Percentiles rank a stretch among this genome's conserved stretches.
These are phyloP conservation scores for Eristalinus sepulchralis DNA, from an alignment of 2,888 invertebrate genomes.

Conservation along the genomic window DNA sequence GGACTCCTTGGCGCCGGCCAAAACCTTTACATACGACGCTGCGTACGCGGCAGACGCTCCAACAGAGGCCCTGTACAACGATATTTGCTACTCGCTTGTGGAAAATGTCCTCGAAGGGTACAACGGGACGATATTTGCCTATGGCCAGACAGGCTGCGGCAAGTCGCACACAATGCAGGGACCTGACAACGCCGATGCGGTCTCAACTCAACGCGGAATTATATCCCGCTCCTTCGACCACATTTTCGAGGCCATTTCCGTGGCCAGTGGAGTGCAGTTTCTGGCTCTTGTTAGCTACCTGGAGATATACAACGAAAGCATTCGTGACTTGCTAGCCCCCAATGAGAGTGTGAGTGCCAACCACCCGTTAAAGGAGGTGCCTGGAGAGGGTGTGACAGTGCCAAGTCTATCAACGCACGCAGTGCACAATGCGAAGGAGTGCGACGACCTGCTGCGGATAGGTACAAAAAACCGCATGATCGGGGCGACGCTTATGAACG, in stretches of 20 bases:
- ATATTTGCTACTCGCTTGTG: conserved; percentile 91
- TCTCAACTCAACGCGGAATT: conserved; percentile 82
- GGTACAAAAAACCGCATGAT: conserved; percentile 91
- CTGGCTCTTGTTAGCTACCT: conserved; percentile 84
- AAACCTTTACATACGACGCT: conserved; percentile 91
- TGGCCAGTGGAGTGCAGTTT: conserved; percentile 87
- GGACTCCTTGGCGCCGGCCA: conserved; percentile 84
- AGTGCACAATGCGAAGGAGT: conserved; percentile 90
- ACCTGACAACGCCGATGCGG: conserved; percentile 39
- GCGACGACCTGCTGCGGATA: conserved; percentile 87
- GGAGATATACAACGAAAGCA: conserved; percentile 97
- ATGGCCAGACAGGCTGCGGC: conserved; percentile 96
- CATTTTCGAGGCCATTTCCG: conserved; percentile 91
- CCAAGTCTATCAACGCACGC: conserved; percentile 86
- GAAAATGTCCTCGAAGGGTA: conserved; percentile 95
- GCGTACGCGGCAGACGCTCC: conserved; percentile 88
- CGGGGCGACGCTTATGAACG: conserved; percentile 94
- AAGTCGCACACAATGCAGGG: conserved; percentile 92
- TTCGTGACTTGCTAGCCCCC: conserved; percentile 92
- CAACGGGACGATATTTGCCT: conserved; percentile 96
- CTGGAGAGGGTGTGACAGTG: conserved; percentile 82
- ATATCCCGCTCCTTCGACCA: conserved; percentile 93
- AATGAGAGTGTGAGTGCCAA: conserved; percentile 77
- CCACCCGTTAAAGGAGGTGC: conserved; percentile 82
- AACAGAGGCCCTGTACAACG: conserved; percentile 93